phyloP scores from a whole-genome alignment of 2,888 invertebrate species.

The Brachylomia viminalis region DNA sequence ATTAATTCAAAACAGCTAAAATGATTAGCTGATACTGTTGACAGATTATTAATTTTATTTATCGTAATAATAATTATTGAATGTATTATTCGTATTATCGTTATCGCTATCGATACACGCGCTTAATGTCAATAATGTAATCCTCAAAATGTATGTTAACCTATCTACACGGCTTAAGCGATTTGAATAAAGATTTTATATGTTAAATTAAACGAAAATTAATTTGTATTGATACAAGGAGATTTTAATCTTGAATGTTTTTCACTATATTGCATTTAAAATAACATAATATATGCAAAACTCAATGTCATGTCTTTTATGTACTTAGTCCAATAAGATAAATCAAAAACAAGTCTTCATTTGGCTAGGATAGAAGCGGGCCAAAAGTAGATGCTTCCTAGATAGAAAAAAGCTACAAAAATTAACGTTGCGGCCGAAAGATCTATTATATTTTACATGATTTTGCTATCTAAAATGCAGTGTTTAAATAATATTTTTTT shows the following conservation, averaged over 20 bases:
- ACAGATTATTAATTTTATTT: constrained; percentile 12
- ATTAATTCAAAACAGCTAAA: constrained; percentile 9
- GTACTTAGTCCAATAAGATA: background rate
- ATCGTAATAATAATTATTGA: constrained; percentile 11
- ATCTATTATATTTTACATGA: too few relatives aligned
- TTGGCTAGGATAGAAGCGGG: background rate
- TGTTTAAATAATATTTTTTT: too few relatives aligned
- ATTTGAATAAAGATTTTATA: constrained; percentile 3
- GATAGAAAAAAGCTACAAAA: background rate
- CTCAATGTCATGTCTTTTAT: background rate
- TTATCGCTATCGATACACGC: constrained; percentile 32
- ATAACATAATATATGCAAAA: background rate
- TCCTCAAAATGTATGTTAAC: too few relatives aligned
- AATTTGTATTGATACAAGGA: background rate
- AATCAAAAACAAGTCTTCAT: background rate
- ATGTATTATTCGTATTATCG: constrained; percentile 14
- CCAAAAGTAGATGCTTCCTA: background rate
- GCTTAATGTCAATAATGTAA: constrained; percentile 20
- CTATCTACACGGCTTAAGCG: background rate
- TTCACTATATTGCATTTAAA: background rate
- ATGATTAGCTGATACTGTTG: constrained; percentile 19
- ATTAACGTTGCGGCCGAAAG: background rate
- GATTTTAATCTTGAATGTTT: too few relatives aligned
- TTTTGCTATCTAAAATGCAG: too few relatives aligned
- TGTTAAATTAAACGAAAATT: background rate